Conservation (phyloP, 2,113 vertebrate genomes). For the Meleagris gallopavo region DNA sequence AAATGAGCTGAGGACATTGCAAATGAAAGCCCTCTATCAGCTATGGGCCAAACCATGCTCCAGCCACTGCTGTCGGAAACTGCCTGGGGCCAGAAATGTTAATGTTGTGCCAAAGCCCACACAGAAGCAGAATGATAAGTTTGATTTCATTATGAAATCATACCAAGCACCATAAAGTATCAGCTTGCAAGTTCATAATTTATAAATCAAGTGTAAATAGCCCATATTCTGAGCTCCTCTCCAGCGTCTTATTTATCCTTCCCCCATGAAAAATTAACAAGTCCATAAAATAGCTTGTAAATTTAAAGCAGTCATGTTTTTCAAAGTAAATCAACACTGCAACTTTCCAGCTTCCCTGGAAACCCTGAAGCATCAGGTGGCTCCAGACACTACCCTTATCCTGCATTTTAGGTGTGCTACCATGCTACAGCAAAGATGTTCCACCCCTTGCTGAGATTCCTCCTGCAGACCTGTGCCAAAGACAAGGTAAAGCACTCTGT, state of each 20-base stretch:
- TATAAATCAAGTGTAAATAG: constrained; percentile 48
- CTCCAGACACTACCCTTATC: neutral
- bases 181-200: constrained; percentile 41
- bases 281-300: constrained; percentile 44
- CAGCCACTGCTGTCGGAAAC: neutral
- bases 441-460: neutral
- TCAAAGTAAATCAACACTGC: neutral
- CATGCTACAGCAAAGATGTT: neutral
- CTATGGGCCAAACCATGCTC: neutral
- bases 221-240: neutral
- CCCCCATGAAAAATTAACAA: constrained; percentile 22
- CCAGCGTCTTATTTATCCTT: constrained; percentile 34
- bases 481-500: neutral
- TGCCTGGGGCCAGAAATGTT: neutral
- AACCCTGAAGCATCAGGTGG: neutral
- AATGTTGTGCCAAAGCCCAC: neutral
- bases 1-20: neutral
- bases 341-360: neutral
- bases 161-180: neutral
- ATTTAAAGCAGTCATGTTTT: neutral
- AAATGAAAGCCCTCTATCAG: neutral
- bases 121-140: neutral
- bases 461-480: neutral
- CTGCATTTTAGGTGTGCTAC: neutral
- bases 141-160: constrained; percentile 35